phyloP scores from a whole-genome alignment of 1,140 invertebrate genomes.

The Pollicipes pollicipes region DNA sequence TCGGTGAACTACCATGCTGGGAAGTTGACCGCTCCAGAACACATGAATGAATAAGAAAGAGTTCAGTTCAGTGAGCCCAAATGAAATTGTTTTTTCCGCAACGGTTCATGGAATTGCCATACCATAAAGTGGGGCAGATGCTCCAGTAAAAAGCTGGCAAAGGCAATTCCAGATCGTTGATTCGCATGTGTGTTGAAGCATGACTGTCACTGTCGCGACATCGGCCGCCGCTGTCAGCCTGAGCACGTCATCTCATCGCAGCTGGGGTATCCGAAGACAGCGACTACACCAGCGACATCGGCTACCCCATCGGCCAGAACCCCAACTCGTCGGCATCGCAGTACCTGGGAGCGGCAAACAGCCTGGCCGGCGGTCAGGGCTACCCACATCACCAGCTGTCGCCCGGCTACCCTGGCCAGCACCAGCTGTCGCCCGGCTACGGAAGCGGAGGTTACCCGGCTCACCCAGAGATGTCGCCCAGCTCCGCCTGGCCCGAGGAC shows the following conservation, averaged over 20 bases:
- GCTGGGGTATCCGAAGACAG: slow-evolving; percentile 90
- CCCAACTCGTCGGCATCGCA: slow-evolving; percentile 70
- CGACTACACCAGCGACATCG: slow-evolving; percentile 91
- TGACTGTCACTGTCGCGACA: slow-evolving; percentile 1
- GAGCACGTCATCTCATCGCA: slow-evolving; percentile 32
- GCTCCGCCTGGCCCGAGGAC: not conserved
- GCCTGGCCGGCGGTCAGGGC: not conserved
- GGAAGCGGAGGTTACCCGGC: too few relatives aligned
- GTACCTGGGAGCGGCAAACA: slow-evolving; percentile 45
- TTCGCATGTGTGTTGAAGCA: too few relatives aligned
- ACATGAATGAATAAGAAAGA: too few relatives aligned
- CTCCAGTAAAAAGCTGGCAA: too few relatives aligned
- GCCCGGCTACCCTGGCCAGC: not conserved
- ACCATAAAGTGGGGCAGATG: too few relatives aligned
- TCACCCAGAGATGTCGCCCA: too few relatives aligned
- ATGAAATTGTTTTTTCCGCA: too few relatives aligned
- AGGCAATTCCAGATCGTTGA: too few relatives aligned
- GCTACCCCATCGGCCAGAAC: slow-evolving; percentile 69
- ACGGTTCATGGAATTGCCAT: too few relatives aligned
- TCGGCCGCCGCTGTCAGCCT: slow-evolving; percentile 6
- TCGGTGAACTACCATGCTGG: too few relatives aligned
- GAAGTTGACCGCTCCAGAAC: too few relatives aligned
- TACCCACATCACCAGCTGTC: not conserved
- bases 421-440: not conserved
- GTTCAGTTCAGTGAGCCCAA: too few relatives aligned